phyloP scores from a whole-genome alignment of 2,797 vertebrate genomes.

The Leuciscus waleckii region DNA sequence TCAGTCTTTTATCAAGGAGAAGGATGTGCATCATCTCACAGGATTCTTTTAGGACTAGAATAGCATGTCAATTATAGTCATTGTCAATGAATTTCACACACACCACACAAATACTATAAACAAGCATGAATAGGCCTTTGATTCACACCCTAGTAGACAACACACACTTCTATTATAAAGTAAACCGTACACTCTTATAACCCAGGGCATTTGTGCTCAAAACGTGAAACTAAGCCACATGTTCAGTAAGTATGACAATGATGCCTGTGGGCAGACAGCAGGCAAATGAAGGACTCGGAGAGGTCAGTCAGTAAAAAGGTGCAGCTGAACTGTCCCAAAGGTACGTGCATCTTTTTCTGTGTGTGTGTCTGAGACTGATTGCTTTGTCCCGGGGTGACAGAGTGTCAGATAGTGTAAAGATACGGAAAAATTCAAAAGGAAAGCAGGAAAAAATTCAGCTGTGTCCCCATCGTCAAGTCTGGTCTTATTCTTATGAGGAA shows the following conservation, averaged over 20 bases:
- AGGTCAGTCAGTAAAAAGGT: conserved; percentile 42
- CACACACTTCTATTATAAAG: neutral
- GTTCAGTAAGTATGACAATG: neutral
- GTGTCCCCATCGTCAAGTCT: conserved; percentile 9
- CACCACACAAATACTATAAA: neutral
- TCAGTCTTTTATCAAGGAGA: neutral
- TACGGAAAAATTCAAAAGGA: neutral
- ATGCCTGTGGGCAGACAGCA: conserved; percentile 23
- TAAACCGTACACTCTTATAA: neutral
- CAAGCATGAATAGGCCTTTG: neutral
- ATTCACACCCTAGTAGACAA: neutral
- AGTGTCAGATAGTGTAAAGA: conserved; percentile 28
- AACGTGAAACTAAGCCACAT: neutral
- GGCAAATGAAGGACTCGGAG: conserved; percentile 42
- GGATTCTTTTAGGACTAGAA: neutral
- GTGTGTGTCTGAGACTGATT: conserved; percentile 36
- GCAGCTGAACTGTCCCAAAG: conserved; percentile 35
- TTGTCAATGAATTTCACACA: neutral
- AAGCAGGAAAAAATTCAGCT: neutral
- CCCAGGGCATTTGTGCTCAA: neutral
- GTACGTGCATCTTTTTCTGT: conserved; percentile 28
- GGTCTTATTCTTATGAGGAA: conserved; percentile 5
- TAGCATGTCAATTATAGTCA: neutral
- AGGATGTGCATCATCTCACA: neutral
- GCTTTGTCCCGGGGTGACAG: conserved; percentile 43